Conservation (phyloP, 2,888 invertebrate species). For the Callinectes sapidus region DNA sequence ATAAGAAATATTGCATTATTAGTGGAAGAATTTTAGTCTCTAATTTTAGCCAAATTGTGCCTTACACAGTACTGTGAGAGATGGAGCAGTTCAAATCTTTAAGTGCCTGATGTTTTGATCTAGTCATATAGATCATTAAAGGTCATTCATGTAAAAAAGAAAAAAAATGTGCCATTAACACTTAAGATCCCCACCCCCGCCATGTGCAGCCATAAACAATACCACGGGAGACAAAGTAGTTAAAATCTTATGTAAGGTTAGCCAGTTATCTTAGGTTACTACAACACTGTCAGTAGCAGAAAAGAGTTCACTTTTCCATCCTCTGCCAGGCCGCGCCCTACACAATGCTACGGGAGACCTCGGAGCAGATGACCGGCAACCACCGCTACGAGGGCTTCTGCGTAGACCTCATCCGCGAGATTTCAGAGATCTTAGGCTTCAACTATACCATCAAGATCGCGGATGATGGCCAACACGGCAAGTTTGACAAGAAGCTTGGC, state of each 20-base stretch:
- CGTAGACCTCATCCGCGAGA: slow-evolving; percentile 78
- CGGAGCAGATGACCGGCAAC: slow-evolving; percentile 76
- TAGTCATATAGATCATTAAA: too few species aligned
- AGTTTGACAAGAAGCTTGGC: slow-evolving; percentile 54
- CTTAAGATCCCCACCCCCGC: too few species aligned
- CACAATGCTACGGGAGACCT: slow-evolving; percentile 88
- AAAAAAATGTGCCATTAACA: too few species aligned
- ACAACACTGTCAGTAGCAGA: too few species aligned
- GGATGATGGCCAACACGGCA: slow-evolving; percentile 73
- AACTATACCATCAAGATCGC: slow-evolving; percentile 77
- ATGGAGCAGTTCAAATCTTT: slow-evolving; percentile 75
- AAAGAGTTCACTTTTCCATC: neutral
- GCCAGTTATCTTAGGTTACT: too few species aligned
- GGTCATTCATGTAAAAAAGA: too few species aligned
- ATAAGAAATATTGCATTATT: too few species aligned
- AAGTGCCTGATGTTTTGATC: too few species aligned
- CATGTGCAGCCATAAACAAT: too few species aligned
- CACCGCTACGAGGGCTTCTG: slow-evolving; percentile 77
- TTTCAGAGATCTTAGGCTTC: slow-evolving; percentile 77
- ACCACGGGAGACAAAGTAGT: neutral
- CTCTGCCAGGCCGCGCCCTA: slow-evolving; percentile 88
- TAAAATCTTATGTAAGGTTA: too few species aligned
- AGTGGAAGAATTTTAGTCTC: neutral
- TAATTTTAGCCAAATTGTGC: slow-evolving; percentile 83
- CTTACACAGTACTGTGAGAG: slow-evolving; percentile 92